Conservation (phyloP, 2,113 vertebrate species). For the Aplodontia rufa region DNA sequence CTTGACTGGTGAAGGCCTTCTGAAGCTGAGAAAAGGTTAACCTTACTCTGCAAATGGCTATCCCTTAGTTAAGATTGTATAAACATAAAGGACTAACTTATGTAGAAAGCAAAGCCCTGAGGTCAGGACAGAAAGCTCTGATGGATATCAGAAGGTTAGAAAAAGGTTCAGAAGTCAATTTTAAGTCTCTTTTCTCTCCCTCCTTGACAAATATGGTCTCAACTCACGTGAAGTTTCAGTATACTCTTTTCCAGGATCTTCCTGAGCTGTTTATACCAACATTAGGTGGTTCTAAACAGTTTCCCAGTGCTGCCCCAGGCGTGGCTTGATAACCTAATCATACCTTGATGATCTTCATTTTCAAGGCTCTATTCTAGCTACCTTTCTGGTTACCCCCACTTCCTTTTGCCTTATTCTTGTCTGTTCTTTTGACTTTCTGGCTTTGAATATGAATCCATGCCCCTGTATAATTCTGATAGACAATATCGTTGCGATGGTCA, state of each 20-base stretch:
- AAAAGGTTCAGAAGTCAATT: constrained; percentile 29
- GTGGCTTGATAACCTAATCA: not conserved
- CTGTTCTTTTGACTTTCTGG: not conserved
- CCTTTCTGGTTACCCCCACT: not conserved
- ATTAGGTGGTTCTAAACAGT: not conserved
- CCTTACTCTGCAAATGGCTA: not conserved
- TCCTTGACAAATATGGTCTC: not conserved
- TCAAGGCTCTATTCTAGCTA: not conserved
- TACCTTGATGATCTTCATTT: not conserved
- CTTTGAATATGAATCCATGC: not conserved
- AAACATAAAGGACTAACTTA: not conserved
- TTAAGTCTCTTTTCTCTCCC: not conserved
- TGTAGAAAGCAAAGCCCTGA: not conserved
- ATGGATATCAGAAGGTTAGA: not conserved
- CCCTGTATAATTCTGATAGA: not conserved
- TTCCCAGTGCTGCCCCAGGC: not conserved
- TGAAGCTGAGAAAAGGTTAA: not conserved
- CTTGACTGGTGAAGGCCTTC: not conserved
- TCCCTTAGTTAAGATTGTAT: not conserved
- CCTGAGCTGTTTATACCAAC: not conserved
- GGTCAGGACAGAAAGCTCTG: not conserved
- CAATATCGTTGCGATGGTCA: not conserved
- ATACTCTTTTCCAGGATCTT: not conserved
- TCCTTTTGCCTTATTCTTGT: not conserved
- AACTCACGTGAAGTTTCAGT: not conserved